phyloP scores from a whole-genome alignment of 2,113 vertebrate species.

The Proteles cristata region DNA sequence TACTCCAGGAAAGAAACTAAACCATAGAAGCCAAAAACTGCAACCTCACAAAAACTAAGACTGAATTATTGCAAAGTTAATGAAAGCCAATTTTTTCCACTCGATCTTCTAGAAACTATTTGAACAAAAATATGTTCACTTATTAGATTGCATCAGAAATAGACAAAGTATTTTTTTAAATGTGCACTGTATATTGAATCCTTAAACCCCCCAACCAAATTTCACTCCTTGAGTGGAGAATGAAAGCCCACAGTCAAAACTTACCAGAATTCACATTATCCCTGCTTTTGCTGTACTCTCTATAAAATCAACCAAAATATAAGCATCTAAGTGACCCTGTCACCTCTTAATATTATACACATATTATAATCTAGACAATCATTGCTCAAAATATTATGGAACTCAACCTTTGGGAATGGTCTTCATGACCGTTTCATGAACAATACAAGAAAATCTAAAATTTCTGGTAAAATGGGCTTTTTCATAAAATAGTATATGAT shows the following conservation, averaged over 20 bases:
- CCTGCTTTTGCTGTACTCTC: neutral
- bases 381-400: neutral
- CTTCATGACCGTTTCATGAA: neutral
- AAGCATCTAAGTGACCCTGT: neutral
- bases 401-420: neutral
- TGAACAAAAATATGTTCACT: neutral
- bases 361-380: neutral
- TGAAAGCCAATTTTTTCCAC: neutral
- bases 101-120: neutral
- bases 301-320: constrained; percentile 7
- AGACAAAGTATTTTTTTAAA: neutral
- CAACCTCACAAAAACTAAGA: neutral
- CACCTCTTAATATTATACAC: neutral
- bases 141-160: neutral
- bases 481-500: neutral
- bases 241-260: neutral
- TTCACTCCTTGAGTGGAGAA: neutral
- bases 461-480: neutral
- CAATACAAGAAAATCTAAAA: constrained; percentile 10
- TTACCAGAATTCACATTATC: neutral
- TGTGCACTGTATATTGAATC: neutral
- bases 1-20: neutral
- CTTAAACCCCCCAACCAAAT: neutral
- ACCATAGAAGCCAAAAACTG: constrained; percentile 9
- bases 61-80: neutral